Conservation (phyloP, 2,113 vertebrate genomes). For the Carettochelys insculpta region DNA sequence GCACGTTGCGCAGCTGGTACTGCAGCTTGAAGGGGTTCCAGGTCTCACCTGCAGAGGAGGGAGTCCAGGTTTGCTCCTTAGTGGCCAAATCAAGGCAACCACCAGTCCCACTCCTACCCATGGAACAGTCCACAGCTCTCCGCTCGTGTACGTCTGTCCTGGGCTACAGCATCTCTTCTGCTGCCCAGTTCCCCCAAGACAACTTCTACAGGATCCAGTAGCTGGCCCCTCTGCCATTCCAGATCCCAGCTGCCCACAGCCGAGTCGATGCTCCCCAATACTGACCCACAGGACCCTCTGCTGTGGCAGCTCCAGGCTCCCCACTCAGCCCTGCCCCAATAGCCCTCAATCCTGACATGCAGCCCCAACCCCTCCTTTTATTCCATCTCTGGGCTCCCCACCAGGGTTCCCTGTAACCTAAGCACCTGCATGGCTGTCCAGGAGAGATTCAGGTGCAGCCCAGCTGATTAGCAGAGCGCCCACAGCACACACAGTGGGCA, state of each 20-base stretch:
- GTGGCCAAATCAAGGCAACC: not conserved
- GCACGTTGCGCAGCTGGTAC: slow-evolving; percentile 85
- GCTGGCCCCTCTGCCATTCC: not conserved
- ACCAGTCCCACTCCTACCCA: too few relatives aligned
- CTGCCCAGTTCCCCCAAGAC: not conserved
- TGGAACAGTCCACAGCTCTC: too few relatives aligned
- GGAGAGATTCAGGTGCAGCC: too few relatives aligned
- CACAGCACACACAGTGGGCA: too few relatives aligned
- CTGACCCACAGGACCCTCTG: not conserved
- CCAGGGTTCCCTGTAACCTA: too few relatives aligned
- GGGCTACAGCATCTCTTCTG: not conserved
- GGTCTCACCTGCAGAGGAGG: slow-evolving; percentile 78
- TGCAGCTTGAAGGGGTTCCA: slow-evolving; percentile 91
- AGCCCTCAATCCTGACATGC: too few relatives aligned
- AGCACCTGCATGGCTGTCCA: too few relatives aligned
- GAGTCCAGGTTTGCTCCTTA: not conserved
- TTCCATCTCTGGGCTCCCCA: too few relatives aligned
- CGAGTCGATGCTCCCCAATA: not conserved
- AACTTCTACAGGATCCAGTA: not conserved
- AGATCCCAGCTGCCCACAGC: not conserved
- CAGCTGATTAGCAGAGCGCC: too few relatives aligned
- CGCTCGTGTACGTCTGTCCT: too few relatives aligned
- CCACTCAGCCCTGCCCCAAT: not conserved
- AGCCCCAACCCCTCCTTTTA: too few relatives aligned
- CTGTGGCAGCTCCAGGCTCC: not conserved